Percentiles rank a stretch among this genome's conserved stretches.
Conservation (phyloP, 2,888 invertebrate genomes). For the Callosobruchus maculatus region DNA sequence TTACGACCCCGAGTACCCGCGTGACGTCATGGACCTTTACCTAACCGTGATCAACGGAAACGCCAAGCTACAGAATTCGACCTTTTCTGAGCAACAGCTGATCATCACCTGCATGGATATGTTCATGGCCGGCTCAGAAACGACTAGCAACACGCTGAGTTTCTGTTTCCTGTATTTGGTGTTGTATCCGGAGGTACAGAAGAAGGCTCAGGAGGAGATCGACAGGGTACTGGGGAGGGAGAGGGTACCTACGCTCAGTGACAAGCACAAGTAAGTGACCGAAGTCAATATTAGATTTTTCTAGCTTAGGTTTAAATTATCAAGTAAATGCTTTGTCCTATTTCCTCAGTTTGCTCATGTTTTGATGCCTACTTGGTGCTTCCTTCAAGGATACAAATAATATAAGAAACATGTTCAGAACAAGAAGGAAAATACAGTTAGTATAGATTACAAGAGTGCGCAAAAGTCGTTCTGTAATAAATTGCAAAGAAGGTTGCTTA, state of each 20-base stretch:
- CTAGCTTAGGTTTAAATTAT: too few species aligned
- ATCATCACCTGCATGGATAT: constrained; percentile 79
- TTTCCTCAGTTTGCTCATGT: too few species aligned
- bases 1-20: constrained; percentile 59
- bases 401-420: too few species aligned
- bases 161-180: constrained; percentile 75
- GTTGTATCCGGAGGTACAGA: constrained; percentile 67
- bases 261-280: constrained; percentile 68
- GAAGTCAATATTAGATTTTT: too few species aligned
- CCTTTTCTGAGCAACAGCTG: constrained; percentile 68
- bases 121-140: constrained; percentile 86
- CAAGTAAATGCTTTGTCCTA: too few species aligned
- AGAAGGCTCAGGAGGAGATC: constrained; percentile 73
- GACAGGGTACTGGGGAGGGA: constrained; percentile 69
- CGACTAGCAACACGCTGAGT: constrained; percentile 74
- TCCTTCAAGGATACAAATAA: too few species aligned
- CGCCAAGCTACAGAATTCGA: constrained; percentile 41
- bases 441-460: too few species aligned
- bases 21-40: constrained; percentile 82
- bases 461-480: too few species aligned
- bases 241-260: constrained; percentile 65
- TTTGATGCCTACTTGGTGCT: too few species aligned
- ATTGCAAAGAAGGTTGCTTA: too few species aligned
- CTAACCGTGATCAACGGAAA: constrained; percentile 63
- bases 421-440: too few species aligned